Conservation (phyloP, 2,797 vertebrate species). For the Synanceia verrucosa region DNA sequence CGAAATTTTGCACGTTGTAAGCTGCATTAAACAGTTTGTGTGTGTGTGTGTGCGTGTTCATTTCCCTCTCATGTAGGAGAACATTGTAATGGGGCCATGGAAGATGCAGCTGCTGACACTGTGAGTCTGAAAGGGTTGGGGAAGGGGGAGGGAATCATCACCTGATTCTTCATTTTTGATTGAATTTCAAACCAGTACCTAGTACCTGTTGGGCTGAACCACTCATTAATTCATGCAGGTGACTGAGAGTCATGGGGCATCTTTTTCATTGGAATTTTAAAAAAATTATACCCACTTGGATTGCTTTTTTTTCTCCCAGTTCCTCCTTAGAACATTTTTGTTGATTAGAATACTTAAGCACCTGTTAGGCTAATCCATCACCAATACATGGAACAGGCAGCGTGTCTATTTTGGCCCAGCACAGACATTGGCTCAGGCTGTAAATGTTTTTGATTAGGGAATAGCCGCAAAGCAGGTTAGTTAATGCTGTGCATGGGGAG, state of each 20-base stretch:
- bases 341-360: constrained; percentile 63
- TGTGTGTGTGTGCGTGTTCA: constrained; percentile 14
- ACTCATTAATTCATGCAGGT: constrained; percentile 4
- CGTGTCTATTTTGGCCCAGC: constrained; percentile 39
- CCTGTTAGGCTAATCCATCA: constrained; percentile 72
- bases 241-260: neutral
- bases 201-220: constrained; percentile 54
- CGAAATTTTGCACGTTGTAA: constrained; percentile 59
- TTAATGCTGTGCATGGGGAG: constrained; percentile 53
- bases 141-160: constrained; percentile 9
- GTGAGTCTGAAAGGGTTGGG: constrained; percentile 9
- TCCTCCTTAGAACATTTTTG: constrained; percentile 11
- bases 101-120: constrained; percentile 74
- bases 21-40: constrained; percentile 38
- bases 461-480: constrained; percentile 61
- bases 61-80: constrained; percentile 22
- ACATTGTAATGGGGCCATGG: constrained; percentile 43
- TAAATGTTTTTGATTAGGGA: constrained; percentile 70
- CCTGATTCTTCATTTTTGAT: constrained; percentile 33
- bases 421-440: constrained; percentile 41
- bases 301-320: neutral
- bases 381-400: constrained; percentile 20
- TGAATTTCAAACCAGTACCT: constrained; percentile 34
- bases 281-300: constrained; percentile 22
- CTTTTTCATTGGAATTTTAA: neutral